A percentile compares a stretch with the other conserved stretches of the same genome.
Evolutionary conservation across 2,797 vertebrate genomes (phyloP).

Genomic region (Hoplostethus atlanticus): DNA sequence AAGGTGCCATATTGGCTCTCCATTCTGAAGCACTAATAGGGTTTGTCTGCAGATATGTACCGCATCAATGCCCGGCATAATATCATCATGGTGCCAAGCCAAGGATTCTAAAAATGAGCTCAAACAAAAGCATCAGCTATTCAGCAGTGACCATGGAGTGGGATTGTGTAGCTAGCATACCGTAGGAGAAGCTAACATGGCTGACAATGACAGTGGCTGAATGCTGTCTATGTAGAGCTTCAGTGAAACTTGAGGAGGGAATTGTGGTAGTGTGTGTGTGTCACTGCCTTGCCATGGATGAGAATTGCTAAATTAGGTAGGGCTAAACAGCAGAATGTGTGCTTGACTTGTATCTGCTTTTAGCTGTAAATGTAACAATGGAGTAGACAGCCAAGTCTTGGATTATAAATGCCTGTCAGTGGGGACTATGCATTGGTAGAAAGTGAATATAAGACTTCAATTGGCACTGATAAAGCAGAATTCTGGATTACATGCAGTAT

Average conservation of each 20-base stretch:
- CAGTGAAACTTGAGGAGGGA: not conserved
- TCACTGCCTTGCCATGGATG: conserved; percentile 8
- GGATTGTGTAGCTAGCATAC: not conserved
- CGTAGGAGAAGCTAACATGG: too few relatives aligned
- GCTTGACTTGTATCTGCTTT: conserved; percentile 13
- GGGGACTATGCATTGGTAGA: conserved; percentile 45
- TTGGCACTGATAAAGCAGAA: conserved; percentile 57
- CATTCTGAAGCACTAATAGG: not conserved
- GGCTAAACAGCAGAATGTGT: conserved; percentile 26
- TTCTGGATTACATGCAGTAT: conserved; percentile 69
- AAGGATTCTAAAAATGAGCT: not conserved
- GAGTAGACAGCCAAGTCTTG: conserved; percentile 28
- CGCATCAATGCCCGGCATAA: not conserved
- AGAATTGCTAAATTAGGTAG: conserved; percentile 18
- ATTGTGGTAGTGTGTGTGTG: not conserved
- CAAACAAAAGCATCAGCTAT: too few relatives aligned
- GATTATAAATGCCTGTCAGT: conserved; percentile 55
- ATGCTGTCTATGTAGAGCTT: not conserved
- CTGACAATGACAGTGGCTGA: too few relatives aligned
- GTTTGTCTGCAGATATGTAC: conserved; percentile 1
- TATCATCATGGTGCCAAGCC: not conserved
- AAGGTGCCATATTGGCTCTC: conserved; percentile 3
- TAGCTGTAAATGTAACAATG: conserved; percentile 30
- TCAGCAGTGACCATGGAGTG: not conserved
- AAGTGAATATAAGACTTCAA: conserved; percentile 58